Base-by-base conservation (phyloP, 2,113 vertebrate species). In the Bombycilla garrulus region DNA sequence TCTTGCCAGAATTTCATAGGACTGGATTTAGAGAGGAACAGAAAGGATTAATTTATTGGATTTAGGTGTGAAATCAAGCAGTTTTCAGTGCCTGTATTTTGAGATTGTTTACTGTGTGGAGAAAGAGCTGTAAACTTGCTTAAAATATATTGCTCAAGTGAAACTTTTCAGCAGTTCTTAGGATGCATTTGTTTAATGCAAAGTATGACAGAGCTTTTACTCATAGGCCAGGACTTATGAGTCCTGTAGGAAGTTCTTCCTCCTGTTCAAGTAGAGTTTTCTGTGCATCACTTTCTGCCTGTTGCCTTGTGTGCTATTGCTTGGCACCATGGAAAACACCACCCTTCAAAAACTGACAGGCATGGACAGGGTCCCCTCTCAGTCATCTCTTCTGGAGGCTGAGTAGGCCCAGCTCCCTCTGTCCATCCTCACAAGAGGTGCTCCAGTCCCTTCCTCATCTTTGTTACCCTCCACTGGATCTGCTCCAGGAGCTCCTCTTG, bases 271-370 rank as follows among this genome's bases (percentile, higher is more conserved):
- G 33, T 38, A 11, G 42, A 36, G 12, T 10, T 81, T 38, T 26
- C 42, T 45, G 23, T 3, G 16, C 36, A 20, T 81, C 67, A 28
- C 0, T 51, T 66, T 10, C 60, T 81, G 33, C 67, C 19, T 2
- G 0, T 33, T 12, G 11, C 36, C 58, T 42, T 15, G 2, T 36
- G 29, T 33, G 31, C 76, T 33, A 0, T 3, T 50, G 42, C 44
- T 42, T 4, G 25, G 35, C 21, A 19, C 15, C 17, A 2, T 7
- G 11, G 26, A 33, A 24, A 22, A 17, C 4, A 0, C 8, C 22
- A 65, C 26, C 42, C 51, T 36, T 5, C 58, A 57, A 11, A 13
- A 1, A 0, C 26, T 36, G 50, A 6, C 31, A 36, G 5, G 9
- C 36, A 15, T 0, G 5, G 31, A 1, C 8, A 21, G 26, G 58